phyloP scores from a whole-genome alignment of 2,113 vertebrate species.

The Anolis sagrei region DNA sequence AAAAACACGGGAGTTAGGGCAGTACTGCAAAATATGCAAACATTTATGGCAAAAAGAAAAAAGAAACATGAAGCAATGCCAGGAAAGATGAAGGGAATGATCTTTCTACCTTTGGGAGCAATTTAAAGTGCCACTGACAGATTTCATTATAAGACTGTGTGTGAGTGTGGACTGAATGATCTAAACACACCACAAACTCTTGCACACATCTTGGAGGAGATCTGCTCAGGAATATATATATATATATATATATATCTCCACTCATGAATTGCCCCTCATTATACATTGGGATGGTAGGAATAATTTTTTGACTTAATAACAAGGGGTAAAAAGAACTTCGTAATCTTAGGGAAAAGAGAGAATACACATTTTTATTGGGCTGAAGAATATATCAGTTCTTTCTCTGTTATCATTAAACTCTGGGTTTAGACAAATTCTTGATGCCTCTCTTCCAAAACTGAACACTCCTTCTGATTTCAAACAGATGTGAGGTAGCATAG shows the following conservation, averaged over 20 bases:
- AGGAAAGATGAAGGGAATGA: constrained; percentile 15
- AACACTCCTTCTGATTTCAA: constrained; percentile 24
- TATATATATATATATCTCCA: background rate
- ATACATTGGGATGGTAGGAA: background rate
- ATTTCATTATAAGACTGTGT: background rate
- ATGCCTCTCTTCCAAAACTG: constrained; percentile 3
- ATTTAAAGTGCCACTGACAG: constrained; percentile 7
- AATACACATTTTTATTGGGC: constrained; percentile 2
- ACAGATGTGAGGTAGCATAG: constrained; percentile 12
- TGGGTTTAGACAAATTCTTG: constrained; percentile 37
- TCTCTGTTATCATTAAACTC: constrained; percentile 21
- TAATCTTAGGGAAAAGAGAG: constrained; percentile 18
- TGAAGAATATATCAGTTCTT: background rate
- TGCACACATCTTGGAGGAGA: background rate
- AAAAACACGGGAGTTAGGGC: background rate
- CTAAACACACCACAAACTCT: background rate
- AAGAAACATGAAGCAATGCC: background rate
- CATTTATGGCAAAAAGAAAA: constrained; percentile 10
- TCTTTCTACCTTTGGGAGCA: constrained; percentile 16
- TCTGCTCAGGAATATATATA: background rate
- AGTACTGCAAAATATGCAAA: constrained; percentile 17
- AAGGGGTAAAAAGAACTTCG: background rate
- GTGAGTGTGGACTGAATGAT: background rate
- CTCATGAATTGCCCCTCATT: background rate
- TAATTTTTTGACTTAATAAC: constrained; percentile 42